Evolutionary conservation across 2,113 vertebrate species (phyloP).

Genomic region (Pogonocichla stellata): DNA sequence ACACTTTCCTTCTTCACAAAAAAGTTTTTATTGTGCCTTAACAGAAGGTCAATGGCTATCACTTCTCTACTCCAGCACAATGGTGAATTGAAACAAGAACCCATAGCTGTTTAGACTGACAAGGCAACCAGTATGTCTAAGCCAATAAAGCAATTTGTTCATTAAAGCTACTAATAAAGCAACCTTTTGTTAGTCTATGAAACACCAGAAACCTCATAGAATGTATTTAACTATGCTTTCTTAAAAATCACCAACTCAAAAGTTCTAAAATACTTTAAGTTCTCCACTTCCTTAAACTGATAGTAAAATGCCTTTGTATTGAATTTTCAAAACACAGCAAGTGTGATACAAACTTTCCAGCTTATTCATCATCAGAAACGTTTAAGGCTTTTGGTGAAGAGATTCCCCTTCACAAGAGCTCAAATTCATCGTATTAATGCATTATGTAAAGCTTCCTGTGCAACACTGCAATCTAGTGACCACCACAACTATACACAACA

Average conservation of each 20-base stretch:
- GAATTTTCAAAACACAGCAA: neutral
- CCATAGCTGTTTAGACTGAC: conserved; percentile 75
- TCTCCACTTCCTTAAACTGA: conserved; percentile 48
- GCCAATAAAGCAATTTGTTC: conserved; percentile 82
- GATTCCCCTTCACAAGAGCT: neutral
- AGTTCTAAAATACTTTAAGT: conserved; percentile 58
- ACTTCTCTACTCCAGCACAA: conserved; percentile 78
- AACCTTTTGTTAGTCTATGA: conserved; percentile 81
- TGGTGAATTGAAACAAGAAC: conserved; percentile 83
- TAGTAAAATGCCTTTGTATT: neutral
- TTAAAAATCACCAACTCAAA: conserved; percentile 62
- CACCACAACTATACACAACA: neutral
- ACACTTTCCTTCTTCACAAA: conserved; percentile 72
- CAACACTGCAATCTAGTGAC: neutral
- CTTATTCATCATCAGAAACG: neutral
- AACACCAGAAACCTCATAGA: conserved; percentile 77
- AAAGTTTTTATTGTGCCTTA: conserved; percentile 81
- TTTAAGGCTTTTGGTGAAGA: neutral
- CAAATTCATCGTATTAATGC: neutral
- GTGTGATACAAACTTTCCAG: neutral
- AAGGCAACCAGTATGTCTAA: conserved; percentile 84
- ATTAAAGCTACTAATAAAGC: conserved; percentile 82
- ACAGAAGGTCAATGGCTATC: conserved; percentile 81
- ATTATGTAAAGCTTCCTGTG: neutral
- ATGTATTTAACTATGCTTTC: conserved; percentile 66